Percentiles rank a stretch among this genome's conserved stretches.
These are phyloP conservation scores for Vicugna pacos DNA, from an alignment of 2,113 vertebrate species.

Conservation along the genomic window DNA sequence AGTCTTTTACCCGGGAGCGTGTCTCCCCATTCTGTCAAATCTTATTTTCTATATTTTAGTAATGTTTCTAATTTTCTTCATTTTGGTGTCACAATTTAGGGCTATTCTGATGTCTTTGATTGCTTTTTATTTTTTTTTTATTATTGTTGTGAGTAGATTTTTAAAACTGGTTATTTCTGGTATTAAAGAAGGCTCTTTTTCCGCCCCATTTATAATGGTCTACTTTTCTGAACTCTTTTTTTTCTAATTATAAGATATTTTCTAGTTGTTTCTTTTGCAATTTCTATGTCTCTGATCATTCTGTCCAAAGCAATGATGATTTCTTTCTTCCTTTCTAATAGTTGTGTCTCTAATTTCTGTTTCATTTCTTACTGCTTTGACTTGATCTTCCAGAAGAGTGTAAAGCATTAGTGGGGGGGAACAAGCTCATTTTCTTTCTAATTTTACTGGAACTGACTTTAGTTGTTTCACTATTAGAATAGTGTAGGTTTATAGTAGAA, in stretches of 20 bases:
- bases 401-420: neutral
- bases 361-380: slow-evolving; percentile 39
- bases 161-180: slow-evolving; percentile 36
- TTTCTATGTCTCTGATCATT: slow-evolving; percentile 43
- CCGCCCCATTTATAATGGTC: neutral
- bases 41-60: slow-evolving; percentile 43
- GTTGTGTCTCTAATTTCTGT: slow-evolving; percentile 62
- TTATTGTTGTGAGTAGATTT: slow-evolving; percentile 38
- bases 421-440: slow-evolving; percentile 49
- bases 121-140: slow-evolving; percentile 53
- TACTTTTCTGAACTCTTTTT: slow-evolving; percentile 46
- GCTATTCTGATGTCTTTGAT: neutral
- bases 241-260: slow-evolving; percentile 68
- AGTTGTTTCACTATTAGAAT: slow-evolving; percentile 9
- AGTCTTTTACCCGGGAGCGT: neutral
- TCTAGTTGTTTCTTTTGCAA: slow-evolving; percentile 50
- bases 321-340: slow-evolving; percentile 60
- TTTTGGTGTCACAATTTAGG: neutral
- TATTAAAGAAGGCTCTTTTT: neutral
- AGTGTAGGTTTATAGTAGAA: slow-evolving; percentile 9
- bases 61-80: slow-evolving; percentile 51
- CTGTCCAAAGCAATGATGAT: neutral
- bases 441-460: slow-evolving; percentile 61
- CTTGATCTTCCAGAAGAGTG: slow-evolving; percentile 27
- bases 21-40: neutral